phyloP scores from a whole-genome alignment of 2,888 invertebrate genomes.

The Palloptera scutellata region DNA sequence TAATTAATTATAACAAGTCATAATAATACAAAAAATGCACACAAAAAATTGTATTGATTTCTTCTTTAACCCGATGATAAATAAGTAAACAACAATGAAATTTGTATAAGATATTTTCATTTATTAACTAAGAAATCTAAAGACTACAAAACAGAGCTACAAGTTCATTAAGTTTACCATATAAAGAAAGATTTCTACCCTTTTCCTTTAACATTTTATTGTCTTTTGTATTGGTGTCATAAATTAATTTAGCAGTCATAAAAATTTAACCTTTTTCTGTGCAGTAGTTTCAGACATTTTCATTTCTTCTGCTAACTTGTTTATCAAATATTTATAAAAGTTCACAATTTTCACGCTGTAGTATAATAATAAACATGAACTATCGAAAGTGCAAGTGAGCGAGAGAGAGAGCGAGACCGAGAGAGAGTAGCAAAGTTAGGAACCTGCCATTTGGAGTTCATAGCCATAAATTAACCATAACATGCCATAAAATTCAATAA shows the following conservation, averaged over 20 bases:
- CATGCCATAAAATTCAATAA: conserved; percentile 24
- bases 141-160: not conserved
- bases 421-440: no score
- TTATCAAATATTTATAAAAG: conserved; percentile 4
- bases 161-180: no score
- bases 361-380: no score
- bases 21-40: not conserved
- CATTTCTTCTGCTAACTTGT: conserved; percentile 12
- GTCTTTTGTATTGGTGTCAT: no score
- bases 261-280: no score
- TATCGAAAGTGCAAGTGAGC: no score
- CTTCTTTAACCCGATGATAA: not conserved
- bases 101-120: conserved; percentile 16
- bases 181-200: no score
- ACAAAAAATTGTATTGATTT: not conserved
- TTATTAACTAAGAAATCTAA: conserved; percentile 33
- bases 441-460: conserved; percentile 5
- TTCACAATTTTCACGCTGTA: no score
- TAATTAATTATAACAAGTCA: conserved; percentile 16
- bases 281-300: not conserved
- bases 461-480: conserved; percentile 33
- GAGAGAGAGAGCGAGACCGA: no score
- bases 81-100: no score
- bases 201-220: no score
- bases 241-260: no score